Evolutionary conservation across 2,888 invertebrate species (phyloP), one percentile per base, ranked within the genome.

Genomic region (Hemaris fuciformis): DNA sequence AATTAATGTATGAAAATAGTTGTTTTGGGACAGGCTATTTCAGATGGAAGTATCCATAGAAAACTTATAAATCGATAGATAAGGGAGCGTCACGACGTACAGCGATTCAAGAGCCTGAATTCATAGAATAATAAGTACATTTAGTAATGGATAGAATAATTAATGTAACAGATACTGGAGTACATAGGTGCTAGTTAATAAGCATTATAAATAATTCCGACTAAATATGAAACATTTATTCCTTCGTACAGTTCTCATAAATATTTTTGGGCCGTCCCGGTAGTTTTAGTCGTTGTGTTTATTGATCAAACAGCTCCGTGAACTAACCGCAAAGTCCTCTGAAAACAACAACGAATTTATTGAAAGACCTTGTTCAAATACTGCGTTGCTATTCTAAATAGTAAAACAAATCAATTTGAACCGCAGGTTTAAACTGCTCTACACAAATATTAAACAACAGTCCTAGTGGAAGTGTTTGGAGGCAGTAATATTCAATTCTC

Each of bases 401-500:
- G 4, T 31, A 27, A 53, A 53, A 53, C 53, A 53, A 53, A 10
- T 53, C 15, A 53, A n/a, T 27, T 31, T 18, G 18, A 18, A 15
- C 8, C 3, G 18, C 31, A 4, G 10, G 1, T 18, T 0, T 31
- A 31, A 18, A 53, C 10, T 31, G 10, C 6, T 10, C 18, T 10
- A 60, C 18, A 53, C 20, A 48, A 13, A 27, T 38, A 53, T 41
- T 25, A 46, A 38, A 15, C 23, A 53, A 25, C 20, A 31, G 25
- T 41, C 18, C 5, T 10, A 60, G 48, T 48, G 25, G 60, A 53
- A 41, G 25, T 48, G 38, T 38, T 60, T 48, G 23, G 18, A 48
- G 48, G 38, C 41, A 41, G 53, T 53, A n/a, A 15, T 60, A 60
- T 60, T 53, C n/a, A 60, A 60, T 60, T 60, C 48, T 41, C 41